A percentile compares a stretch with the other conserved stretches of the same genome.
These are phyloP conservation scores for Coelopa frigida DNA, from an alignment of 1,140 invertebrate species.

Conservation along the genomic window DNA sequence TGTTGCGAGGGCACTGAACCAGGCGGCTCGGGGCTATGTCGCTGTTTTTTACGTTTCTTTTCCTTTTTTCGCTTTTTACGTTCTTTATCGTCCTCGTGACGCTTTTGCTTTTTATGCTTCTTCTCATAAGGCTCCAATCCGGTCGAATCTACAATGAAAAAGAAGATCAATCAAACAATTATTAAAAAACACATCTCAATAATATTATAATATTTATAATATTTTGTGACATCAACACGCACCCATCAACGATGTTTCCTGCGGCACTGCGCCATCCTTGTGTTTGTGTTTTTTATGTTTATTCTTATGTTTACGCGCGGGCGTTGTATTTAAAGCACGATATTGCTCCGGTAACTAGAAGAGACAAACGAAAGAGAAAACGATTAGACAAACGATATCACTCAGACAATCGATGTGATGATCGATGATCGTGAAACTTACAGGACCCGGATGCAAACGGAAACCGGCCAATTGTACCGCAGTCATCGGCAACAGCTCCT, in stretches of 20 bases:
- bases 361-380: conserved; percentile 6
- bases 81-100: conserved; percentile 90
- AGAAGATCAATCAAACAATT: not conserved
- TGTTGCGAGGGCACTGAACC: conserved; percentile 15
- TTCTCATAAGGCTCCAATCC: conserved; percentile 82
- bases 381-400: not conserved
- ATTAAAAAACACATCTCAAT: not conserved
- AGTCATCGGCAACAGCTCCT: conserved; percentile 83
- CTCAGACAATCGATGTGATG: not conserved
- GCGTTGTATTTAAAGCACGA: conserved; percentile 83
- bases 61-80: conserved; percentile 92
- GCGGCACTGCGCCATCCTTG: conserved; percentile 69
- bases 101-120: conserved; percentile 92
- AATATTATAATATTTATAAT: not conserved
- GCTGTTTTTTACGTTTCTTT: conserved; percentile 90
- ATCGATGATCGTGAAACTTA: conserved; percentile 48
- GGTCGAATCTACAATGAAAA: conserved; percentile 49
- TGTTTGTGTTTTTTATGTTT: conserved; percentile 95
- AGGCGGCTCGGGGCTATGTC: conserved; percentile 83
- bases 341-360: conserved; percentile 89
- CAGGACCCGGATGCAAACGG: conserved; percentile 89
- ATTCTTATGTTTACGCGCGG: conserved; percentile 87
- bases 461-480: conserved; percentile 89
- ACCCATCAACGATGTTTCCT: conserved; percentile 58
- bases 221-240: conserved; percentile 6